A percentile compares a stretch with the other conserved stretches of the same genome.
Conservation (phyloP, 2,888 invertebrate species). For the Baccha elongata region DNA sequence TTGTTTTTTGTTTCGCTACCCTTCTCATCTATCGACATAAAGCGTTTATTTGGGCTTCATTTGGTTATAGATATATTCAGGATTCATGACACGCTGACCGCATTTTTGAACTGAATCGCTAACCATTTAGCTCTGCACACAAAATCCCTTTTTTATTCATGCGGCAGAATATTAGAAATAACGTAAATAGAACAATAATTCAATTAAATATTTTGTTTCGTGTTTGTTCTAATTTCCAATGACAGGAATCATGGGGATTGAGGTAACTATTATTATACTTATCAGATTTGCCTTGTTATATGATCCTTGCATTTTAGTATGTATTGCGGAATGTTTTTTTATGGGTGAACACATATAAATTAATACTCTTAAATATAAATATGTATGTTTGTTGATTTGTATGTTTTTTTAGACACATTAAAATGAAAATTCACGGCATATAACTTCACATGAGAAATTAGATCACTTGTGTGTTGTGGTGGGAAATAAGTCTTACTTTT, state of each 20-base stretch:
- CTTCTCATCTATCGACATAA: slow-evolving; percentile 31
- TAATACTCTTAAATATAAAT: too few relatives aligned
- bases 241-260: neutral
- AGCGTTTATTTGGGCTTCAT: slow-evolving; percentile 58
- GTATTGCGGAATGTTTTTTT: too few relatives aligned
- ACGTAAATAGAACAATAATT: slow-evolving; percentile 38
- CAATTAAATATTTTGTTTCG: slow-evolving; percentile 34
- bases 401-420: too few relatives aligned
- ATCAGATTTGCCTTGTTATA: too few relatives aligned
- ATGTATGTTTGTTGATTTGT: too few relatives aligned
- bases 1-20: neutral
- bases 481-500: too few relatives aligned
- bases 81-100: neutral
- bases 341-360: too few relatives aligned
- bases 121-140: slow-evolving; percentile 1
- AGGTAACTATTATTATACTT: neutral
- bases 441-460: too few relatives aligned
- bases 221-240: neutral
- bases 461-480: too few relatives aligned
- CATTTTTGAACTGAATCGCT: neutral
- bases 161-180: neutral
- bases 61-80: slow-evolving; percentile 5
- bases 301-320: too few relatives aligned
- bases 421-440: too few relatives aligned
- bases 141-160: too few relatives aligned